phyloP scores from a whole-genome alignment of 1,140 invertebrate genomes.

The Hyposmocoma kahamanoa region DNA sequence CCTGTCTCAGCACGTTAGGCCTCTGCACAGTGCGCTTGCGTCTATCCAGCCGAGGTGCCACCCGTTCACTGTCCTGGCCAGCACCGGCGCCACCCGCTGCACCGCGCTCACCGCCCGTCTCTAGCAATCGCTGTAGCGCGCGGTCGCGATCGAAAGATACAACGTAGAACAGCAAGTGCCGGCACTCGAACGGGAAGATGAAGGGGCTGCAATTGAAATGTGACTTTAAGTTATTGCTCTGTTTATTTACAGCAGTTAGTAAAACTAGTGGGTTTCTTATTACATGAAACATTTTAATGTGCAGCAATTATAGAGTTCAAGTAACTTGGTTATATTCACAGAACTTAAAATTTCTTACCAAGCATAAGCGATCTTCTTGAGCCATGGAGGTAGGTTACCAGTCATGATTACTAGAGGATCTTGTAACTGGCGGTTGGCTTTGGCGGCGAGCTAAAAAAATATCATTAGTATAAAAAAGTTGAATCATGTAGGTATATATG shows the following conservation, averaged over 20 bases:
- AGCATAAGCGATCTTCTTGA: constrained; percentile 93
- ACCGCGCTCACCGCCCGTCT: constrained; percentile 75
- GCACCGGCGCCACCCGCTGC: constrained; percentile 34
- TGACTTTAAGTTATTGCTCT: not conserved
- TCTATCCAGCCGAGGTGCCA: constrained; percentile 93
- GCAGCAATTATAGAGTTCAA: not conserved
- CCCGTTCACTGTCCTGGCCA: constrained; percentile 61
- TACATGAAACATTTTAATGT: not conserved
- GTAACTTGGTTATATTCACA: too few species aligned
- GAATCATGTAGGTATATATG: too few species aligned
- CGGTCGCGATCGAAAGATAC: constrained; percentile 97
- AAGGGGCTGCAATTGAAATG: constrained; percentile 88
- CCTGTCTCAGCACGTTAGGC: constrained; percentile 95
- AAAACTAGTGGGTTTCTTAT: not conserved
- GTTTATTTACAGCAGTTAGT: not conserved
- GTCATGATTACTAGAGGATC: constrained; percentile 99
- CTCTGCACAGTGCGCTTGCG: constrained; percentile 94
- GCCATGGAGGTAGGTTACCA: constrained; percentile 95
- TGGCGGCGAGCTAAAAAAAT: constrained; percentile 89
- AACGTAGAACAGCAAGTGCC: constrained; percentile 96
- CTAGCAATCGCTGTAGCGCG: constrained; percentile 92
- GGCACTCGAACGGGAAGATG: constrained; percentile 96
- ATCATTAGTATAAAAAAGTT: not conserved
- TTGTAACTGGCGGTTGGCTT: constrained; percentile 96
- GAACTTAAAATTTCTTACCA: too few species aligned